Evolutionary conservation across 2,888 invertebrate species (phyloP).

Genomic region (Galerucella calmariensis): DNA sequence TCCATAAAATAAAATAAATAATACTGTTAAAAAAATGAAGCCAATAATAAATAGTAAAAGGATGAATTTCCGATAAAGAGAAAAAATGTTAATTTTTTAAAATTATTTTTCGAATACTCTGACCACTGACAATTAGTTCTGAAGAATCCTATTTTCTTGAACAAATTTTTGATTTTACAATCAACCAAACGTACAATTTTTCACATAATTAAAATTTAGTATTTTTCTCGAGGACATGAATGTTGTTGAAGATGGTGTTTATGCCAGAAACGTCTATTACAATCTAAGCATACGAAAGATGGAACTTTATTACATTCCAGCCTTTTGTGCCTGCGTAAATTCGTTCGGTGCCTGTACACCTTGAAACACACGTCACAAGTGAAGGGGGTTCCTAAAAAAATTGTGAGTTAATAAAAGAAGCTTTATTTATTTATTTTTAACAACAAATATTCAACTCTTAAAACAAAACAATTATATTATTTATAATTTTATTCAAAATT

Average conservation of each 20-base stretch:
- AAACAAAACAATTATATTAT: too few relatives aligned
- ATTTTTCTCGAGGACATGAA: not conserved
- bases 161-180: not conserved
- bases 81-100: too few relatives aligned
- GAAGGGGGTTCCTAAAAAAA: constrained; percentile 37
- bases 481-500: too few relatives aligned
- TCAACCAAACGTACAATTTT: not conserved
- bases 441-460: not conserved
- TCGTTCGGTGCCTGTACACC: constrained; percentile 51
- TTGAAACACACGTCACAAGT: constrained; percentile 50
- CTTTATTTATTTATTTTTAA: not conserved
- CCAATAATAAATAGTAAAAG: too few relatives aligned
- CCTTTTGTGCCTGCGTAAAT: constrained; percentile 51
- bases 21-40: too few relatives aligned
- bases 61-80: too few relatives aligned
- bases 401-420: not conserved
- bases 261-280: constrained; percentile 44
- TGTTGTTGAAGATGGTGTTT: constrained; percentile 40
- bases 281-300: constrained; percentile 45
- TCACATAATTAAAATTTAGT: not conserved
- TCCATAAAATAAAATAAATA: too few relatives aligned
- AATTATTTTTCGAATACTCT: too few relatives aligned
- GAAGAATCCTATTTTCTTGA: too few relatives aligned
- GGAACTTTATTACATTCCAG: constrained; percentile 47
- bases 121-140: too few relatives aligned